Conservation (phyloP, 2,797 vertebrate species). For the Spheniscus humboldti region DNA sequence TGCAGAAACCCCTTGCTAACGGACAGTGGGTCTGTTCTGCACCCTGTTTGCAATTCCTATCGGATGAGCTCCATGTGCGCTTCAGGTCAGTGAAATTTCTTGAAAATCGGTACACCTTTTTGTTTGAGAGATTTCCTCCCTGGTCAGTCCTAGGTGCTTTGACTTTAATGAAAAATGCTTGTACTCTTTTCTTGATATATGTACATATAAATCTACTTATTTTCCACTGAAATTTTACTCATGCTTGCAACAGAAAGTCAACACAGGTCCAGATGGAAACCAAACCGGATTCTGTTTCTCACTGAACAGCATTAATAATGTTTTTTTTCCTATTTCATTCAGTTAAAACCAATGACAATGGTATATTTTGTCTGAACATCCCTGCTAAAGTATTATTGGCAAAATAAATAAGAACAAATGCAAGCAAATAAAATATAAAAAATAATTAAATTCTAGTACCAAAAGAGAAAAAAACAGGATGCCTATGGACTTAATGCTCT, state of each 20-base stretch:
- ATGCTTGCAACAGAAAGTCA: background rate
- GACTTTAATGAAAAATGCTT: background rate
- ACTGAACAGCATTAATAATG: background rate
- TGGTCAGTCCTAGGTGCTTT: background rate
- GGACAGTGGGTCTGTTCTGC: background rate
- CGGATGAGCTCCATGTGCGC: background rate
- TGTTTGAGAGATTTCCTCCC: background rate
- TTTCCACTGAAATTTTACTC: background rate
- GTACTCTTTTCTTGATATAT: background rate
- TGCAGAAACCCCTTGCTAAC: background rate
- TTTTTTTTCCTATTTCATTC: background rate
- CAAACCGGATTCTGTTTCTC: background rate
- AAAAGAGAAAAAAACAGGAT: background rate
- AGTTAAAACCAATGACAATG: background rate
- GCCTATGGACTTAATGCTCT: background rate
- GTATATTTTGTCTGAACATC: background rate
- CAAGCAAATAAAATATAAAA: background rate
- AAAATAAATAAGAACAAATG: background rate
- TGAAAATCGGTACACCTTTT: background rate
- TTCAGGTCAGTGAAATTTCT: background rate
- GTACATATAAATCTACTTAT: constrained; percentile 10
- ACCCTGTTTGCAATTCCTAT: background rate
- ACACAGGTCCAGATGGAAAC: background rate
- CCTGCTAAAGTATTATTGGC: background rate
- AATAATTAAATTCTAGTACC: background rate